phyloP scores from a whole-genome alignment of 2,113 vertebrate genomes.

The Bubo scandiacus region DNA sequence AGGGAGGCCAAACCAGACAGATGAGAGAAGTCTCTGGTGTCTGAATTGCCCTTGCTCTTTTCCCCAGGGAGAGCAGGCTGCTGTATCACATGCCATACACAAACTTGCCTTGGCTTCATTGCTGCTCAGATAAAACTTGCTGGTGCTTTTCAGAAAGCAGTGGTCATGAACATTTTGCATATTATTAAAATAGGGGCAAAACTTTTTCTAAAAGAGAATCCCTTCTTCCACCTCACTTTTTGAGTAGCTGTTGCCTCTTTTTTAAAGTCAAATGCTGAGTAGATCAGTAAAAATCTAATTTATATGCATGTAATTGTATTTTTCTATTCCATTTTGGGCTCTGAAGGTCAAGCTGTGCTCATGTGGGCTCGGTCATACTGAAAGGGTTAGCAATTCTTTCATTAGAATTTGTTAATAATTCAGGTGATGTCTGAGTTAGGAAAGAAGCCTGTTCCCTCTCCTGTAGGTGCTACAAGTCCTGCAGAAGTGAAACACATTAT shows the following conservation, averaged over 20 bases:
- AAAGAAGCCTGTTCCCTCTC: background rate
- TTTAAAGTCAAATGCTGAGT: background rate
- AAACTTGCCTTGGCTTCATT: background rate
- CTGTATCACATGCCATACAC: background rate
- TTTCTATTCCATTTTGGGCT: slow-evolving; percentile 9
- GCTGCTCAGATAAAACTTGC: background rate
- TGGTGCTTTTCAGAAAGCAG: background rate
- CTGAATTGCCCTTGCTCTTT: background rate
- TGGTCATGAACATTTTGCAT: background rate
- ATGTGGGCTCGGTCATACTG: background rate
- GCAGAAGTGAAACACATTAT: background rate
- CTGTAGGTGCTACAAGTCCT: background rate
- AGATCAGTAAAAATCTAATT: slow-evolving; percentile 43
- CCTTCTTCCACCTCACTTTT: background rate
- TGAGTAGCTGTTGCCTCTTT: background rate
- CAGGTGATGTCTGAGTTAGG: slow-evolving; percentile 2
- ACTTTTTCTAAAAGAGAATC: background rate
- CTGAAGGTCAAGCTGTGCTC: slow-evolving; percentile 6
- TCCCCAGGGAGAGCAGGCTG: background rate
- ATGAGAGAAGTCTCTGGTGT: background rate
- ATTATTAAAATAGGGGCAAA: background rate
- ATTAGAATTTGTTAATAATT: slow-evolving; percentile 60
- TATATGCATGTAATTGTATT: slow-evolving; percentile 41
- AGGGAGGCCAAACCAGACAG: background rate
- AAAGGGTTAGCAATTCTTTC: slow-evolving; percentile 25